Conservation (phyloP, 2,797 vertebrate species). For the Scolopax bukidnonensis region DNA sequence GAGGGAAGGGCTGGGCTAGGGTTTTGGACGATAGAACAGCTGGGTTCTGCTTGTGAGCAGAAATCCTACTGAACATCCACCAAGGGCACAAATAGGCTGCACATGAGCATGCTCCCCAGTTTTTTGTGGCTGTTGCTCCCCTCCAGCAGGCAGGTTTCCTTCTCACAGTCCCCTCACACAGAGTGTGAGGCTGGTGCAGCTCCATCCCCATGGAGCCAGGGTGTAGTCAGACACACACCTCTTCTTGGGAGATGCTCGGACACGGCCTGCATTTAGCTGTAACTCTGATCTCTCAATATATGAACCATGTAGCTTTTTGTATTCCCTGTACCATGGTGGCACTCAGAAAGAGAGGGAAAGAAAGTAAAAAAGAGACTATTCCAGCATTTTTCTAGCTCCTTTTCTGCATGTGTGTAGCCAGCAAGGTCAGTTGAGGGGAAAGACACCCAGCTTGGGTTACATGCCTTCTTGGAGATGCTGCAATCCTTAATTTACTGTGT, state of each 20-base stretch:
- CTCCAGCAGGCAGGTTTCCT: not conserved
- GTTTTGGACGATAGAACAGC: not conserved
- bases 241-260: not conserved
- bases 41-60: not conserved
- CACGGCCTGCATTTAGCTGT: not conserved
- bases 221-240: not conserved
- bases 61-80: not conserved
- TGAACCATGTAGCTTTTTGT: not conserved
- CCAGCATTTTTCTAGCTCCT: not conserved
- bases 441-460: accelerated
- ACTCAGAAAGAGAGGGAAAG: not conserved
- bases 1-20: not conserved
- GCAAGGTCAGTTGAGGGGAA: not conserved
- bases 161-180: accelerated
- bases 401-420: not conserved
- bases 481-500: not conserved
- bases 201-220: not conserved
- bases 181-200: accelerated
- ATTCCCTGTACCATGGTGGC: not conserved
- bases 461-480: not conserved
- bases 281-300: not conserved
- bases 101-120: accelerated
- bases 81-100: accelerated
- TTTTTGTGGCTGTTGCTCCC: not conserved
- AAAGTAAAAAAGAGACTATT: not conserved